phyloP scores from a whole-genome alignment of 2,888 invertebrate species.

The Villa cingulata region DNA sequence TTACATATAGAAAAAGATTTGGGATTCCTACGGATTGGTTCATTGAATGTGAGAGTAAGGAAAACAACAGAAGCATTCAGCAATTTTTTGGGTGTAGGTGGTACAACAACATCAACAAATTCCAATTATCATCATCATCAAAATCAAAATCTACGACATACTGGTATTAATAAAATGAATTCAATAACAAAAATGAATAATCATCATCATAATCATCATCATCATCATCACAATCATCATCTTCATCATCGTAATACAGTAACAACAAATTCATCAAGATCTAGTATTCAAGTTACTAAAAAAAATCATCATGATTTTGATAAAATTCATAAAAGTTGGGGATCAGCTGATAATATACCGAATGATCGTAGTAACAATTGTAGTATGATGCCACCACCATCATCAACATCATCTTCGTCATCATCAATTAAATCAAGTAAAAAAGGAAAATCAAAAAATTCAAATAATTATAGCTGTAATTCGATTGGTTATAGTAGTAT shows the following conservation, averaged over 20 bases:
- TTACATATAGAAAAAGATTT: slow-evolving; percentile 64
- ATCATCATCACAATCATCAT: slow-evolving; percentile 10
- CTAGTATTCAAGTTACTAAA: slow-evolving; percentile 28
- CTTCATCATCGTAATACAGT: slow-evolving; percentile 25
- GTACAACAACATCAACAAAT: slow-evolving; percentile 35
- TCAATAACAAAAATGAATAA: slow-evolving; percentile 24
- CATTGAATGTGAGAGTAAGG: slow-evolving; percentile 81
- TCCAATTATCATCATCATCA: slow-evolving; percentile 37
- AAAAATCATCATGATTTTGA: slow-evolving; percentile 39
- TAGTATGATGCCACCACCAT: slow-evolving; percentile 57
- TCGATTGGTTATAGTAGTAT: slow-evolving; percentile 42
- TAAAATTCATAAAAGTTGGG: slow-evolving; percentile 75
- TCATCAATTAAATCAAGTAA: slow-evolving; percentile 56
- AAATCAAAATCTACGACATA: slow-evolving; percentile 34
- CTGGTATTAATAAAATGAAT: slow-evolving; percentile 23
- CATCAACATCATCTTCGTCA: too few species aligned
- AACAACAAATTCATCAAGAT: slow-evolving; percentile 21
- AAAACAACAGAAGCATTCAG: slow-evolving; percentile 87
- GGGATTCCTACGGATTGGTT: slow-evolving; percentile 82
- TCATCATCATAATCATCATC: slow-evolving; percentile 19
- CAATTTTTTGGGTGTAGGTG: slow-evolving; percentile 72
- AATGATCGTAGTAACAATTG: slow-evolving; percentile 46
- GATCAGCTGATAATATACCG: slow-evolving; percentile 75
- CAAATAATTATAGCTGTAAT: slow-evolving; percentile 39
- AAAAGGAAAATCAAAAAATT: slow-evolving; percentile 52